A percentile compares a stretch with the other conserved stretches of the same genome.
Evolutionary conservation across 2,888 invertebrate species (phyloP).

Genomic region (Brenthis hecate): DNA sequence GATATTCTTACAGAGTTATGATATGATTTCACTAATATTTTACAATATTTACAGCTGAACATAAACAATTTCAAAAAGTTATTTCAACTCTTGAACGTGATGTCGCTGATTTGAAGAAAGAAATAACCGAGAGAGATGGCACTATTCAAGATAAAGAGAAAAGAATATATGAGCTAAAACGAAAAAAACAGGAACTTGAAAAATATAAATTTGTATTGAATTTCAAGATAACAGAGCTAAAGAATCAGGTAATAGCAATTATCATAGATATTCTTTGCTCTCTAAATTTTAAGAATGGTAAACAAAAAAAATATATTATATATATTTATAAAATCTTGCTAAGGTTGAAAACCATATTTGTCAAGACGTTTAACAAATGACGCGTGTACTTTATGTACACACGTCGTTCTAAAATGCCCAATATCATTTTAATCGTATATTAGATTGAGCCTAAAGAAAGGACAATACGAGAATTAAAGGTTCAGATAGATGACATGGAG

Average conservation of each 20-base stretch:
- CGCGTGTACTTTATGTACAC: neutral
- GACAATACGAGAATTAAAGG: slow-evolving; percentile 89
- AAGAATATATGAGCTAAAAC: slow-evolving; percentile 90
- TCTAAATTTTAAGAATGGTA: no score
- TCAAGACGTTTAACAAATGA: no score
- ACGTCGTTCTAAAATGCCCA: neutral
- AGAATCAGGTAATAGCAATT: slow-evolving; percentile 81
- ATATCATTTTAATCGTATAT: neutral
- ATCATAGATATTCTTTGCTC: no score
- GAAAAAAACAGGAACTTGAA: slow-evolving; percentile 93
- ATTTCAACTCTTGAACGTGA: slow-evolving; percentile 89
- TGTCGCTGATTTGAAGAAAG: slow-evolving; percentile 90
- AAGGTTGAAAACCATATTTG: no score
- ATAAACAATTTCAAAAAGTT: slow-evolving; percentile 85
- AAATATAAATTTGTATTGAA: slow-evolving; percentile 95
- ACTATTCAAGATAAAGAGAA: slow-evolving; percentile 94
- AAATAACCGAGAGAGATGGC: slow-evolving; percentile 91
- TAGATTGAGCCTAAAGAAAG: slow-evolving; percentile 93
- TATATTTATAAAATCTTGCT: no score
- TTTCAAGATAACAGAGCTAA: slow-evolving; percentile 93
- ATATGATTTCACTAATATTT: neutral
- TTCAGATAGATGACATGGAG: slow-evolving; percentile 93
- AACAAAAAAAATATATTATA: no score
- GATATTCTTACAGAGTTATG: no score
- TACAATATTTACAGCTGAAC: slow-evolving; percentile 79